Conservation (phyloP, 1,140 invertebrate genomes). For the Lepidurus apus region DNA sequence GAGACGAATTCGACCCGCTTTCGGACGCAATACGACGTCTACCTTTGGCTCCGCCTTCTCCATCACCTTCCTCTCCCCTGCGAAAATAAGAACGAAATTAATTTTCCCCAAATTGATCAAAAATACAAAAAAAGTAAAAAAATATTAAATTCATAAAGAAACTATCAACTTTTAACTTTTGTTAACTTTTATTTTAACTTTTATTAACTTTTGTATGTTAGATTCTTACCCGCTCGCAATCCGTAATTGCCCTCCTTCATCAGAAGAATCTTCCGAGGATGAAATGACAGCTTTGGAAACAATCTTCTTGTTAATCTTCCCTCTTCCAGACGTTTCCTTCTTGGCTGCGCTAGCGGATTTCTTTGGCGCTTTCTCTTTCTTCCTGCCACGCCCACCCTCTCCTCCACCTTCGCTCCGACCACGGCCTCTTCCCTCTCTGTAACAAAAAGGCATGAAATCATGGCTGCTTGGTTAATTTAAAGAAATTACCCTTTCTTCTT, state of each 20-base stretch:
- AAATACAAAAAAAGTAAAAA: background rate
- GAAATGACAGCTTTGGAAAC: constrained; percentile 94
- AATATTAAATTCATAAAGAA: background rate
- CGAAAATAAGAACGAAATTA: constrained; percentile 33
- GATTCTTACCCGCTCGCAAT: constrained; percentile 53
- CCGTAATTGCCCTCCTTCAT: constrained; percentile 56
- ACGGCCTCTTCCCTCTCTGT: constrained; percentile 43
- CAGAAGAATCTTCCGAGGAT: constrained; percentile 79
- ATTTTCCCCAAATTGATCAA: constrained; percentile 23
- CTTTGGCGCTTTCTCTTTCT: constrained; percentile 44
- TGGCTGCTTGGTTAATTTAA: background rate
- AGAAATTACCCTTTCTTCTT: constrained; percentile 37
- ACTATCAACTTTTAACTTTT: too few species aligned
- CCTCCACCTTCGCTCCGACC: constrained; percentile 40
- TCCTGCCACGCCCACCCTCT: constrained; percentile 44
- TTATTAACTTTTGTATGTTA: too few species aligned
- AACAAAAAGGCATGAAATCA: constrained; percentile 36
- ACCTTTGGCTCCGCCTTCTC: constrained; percentile 41
- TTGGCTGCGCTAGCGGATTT: background rate
- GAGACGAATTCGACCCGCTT: constrained; percentile 41
- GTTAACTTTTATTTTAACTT: too few species aligned
- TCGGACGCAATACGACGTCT: constrained; percentile 47
- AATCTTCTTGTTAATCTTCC: constrained; percentile 76
- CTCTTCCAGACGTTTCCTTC: background rate
- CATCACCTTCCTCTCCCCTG: constrained; percentile 47